These are phyloP conservation scores for Oxyteleia sp. DNA, from an alignment of 2,888 invertebrate species.

Conservation along the genomic window DNA sequence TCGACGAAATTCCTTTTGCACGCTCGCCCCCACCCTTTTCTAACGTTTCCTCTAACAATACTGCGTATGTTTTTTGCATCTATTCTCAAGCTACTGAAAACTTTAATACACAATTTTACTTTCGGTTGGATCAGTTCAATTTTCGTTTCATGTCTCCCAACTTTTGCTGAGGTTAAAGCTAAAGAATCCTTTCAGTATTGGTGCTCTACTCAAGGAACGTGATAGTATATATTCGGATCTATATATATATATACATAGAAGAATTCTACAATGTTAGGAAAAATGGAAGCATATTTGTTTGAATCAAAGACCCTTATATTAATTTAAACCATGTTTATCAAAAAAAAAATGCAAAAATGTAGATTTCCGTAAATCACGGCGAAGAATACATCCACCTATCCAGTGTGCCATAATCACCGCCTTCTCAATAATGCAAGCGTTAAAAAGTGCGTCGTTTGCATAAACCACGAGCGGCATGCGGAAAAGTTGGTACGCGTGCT, in stretches of 20 bases:
- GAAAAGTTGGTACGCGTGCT: slow-evolving; percentile 47
- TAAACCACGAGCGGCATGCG: slow-evolving; percentile 31
- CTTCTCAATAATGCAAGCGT: slow-evolving; percentile 19
- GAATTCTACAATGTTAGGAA: too few species aligned
- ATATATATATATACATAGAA: too few species aligned
- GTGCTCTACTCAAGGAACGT: too few species aligned
- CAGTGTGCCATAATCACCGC: slow-evolving; percentile 14
- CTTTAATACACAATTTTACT: too few species aligned
- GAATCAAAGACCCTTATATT: background rate
- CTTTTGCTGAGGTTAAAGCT: too few species aligned
- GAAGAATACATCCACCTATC: slow-evolving; percentile 7
- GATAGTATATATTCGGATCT: too few species aligned
- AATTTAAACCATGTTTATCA: background rate
- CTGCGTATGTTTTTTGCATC: slow-evolving; percentile 23
- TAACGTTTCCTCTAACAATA: slow-evolving; percentile 44
- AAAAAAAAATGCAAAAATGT: background rate
- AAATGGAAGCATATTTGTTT: too few species aligned
- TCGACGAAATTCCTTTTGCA: slow-evolving; percentile 84
- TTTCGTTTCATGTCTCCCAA: too few species aligned
- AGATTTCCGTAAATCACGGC: background rate
- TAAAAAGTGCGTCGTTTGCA: slow-evolving; percentile 29
- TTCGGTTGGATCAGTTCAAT: too few species aligned
- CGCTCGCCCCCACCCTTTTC: slow-evolving; percentile 76
- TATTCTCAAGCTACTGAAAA: too few species aligned
- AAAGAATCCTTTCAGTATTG: too few species aligned